Base-by-base conservation (phyloP, 2,888 invertebrate species). In the Athetis lepigone region DNA sequence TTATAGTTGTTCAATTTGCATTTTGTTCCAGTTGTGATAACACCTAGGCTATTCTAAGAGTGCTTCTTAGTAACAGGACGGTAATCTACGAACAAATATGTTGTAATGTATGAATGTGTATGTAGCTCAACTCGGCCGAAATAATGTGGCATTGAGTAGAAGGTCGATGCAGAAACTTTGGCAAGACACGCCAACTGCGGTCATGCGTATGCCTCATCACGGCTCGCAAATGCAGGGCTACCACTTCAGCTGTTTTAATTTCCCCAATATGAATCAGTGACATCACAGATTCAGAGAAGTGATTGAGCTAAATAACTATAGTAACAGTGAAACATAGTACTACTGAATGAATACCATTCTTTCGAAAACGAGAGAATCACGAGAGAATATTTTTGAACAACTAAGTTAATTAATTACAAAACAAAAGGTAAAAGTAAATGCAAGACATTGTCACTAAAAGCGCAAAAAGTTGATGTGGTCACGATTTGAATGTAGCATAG, bases 151-250 rank as follows among this genome's bases (percentile, higher is more conserved):
- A 93, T 92, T 92, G 93, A 85, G 76, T 79, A 85, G 93, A 93
- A 92, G 93, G 93, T 91, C 93, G 90, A 87, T 95, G 95, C 95
- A 95, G 95, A 95, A 95, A 95, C 92, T 92, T 95, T 95, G 96
- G 95, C 96, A 96, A 95, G 94, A 93, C 90, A 88, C 91, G 90
- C 92, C 91, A 90, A 85, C 91, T 88, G 91, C 92, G 94, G 85
- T 81, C 83, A 82, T 78, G 83, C 73, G 75, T 77, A 77, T 75
- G 70, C 79, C 72, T 71, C 79, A 79, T 76, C 67, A 80, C 68
- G 72, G 78, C 68, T 80, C 68, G 75, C 79, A 72, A 75, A 75
- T 70, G 66, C 65, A 71, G 65, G 73, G 79, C 45, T 68, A 54
- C 36, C 59, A 51, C 54, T 27, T 55, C 18, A 68, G 11, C 13